Percentiles rank a stretch among this genome's conserved stretches.
Evolutionary conservation across 2,888 invertebrate species (phyloP).

Genomic region (Clanis bilineata): DNA sequence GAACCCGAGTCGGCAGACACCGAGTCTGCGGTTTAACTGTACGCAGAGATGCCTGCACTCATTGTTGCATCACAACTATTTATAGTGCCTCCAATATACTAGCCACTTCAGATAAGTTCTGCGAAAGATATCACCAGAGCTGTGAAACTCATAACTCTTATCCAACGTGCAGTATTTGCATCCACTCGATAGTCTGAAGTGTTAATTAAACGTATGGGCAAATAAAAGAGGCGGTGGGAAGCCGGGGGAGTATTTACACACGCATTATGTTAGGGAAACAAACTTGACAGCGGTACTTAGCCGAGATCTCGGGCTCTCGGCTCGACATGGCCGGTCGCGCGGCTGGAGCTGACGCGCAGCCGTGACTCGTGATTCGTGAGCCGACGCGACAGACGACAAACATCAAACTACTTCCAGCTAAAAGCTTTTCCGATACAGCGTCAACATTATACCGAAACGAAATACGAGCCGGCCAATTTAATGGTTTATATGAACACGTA

Average conservation of each 20-base stretch:
- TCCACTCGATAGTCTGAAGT: conserved; percentile 49
- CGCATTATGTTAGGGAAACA: conserved; percentile 68
- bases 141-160: conserved; percentile 36
- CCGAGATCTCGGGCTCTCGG: conserved; percentile 12
- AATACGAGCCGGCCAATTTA: conserved; percentile 9
- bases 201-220: conserved; percentile 64
- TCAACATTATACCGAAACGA: conserved; percentile 16
- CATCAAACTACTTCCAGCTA: conserved; percentile 45
- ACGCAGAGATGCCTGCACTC: conserved; percentile 28
- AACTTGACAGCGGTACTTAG: conserved; percentile 59
- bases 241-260: conserved; percentile 61
- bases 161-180: conserved; percentile 36
- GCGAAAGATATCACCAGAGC: conserved; percentile 42
- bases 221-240: conserved; percentile 49
- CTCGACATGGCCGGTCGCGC: conserved; percentile 19
- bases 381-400: conserved; percentile 57
- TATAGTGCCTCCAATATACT: conserved; percentile 24
- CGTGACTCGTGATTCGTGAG: no score
- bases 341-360: conserved; percentile 7
- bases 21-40: conserved; percentile 54
- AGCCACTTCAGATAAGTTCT: conserved; percentile 39
- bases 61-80: conserved; percentile 41
- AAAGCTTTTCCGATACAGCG: conserved; percentile 44
- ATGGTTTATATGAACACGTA: background rate
- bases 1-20: conserved; percentile 40